Evolutionary conservation across 2,113 vertebrate species (phyloP).

Genomic region (Eretmochelys imbricata): DNA sequence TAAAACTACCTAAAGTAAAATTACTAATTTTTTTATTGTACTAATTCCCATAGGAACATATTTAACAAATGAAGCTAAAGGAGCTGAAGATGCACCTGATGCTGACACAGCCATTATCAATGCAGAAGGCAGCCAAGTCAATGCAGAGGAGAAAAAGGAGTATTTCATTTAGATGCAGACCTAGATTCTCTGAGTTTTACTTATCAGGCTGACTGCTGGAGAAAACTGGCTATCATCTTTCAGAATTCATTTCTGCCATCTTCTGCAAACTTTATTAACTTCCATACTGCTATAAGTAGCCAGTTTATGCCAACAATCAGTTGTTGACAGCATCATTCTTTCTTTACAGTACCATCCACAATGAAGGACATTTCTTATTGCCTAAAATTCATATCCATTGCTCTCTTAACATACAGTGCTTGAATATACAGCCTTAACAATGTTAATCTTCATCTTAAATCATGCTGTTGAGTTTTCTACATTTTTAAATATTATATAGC

Average conservation of each 20-base stretch:
- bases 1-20: neutral
- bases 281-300: constrained; percentile 80
- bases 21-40: constrained; percentile 49
- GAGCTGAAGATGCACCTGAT: constrained; percentile 97
- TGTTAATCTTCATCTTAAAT: constrained; percentile 79
- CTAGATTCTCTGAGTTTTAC: constrained; percentile 80
- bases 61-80: constrained; percentile 99
- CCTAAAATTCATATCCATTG: constrained; percentile 84
- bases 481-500: constrained; percentile 72
- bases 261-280: constrained; percentile 83
- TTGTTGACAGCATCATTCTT: constrained; percentile 80
- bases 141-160: constrained; percentile 99
- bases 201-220: constrained; percentile 85
- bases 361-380: constrained; percentile 86
- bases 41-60: constrained; percentile 90
- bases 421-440: constrained; percentile 94
- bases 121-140: constrained; percentile 97
- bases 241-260: constrained; percentile 82
- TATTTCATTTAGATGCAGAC: constrained; percentile 97
- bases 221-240: constrained; percentile 85
- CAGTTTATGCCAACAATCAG: constrained; percentile 87
- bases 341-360: constrained; percentile 82
- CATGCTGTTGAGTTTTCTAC: constrained; percentile 76
- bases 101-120: constrained; percentile 99
- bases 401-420: constrained; percentile 92